phyloP scores from a whole-genome alignment of 2,113 vertebrate genomes.

The Spea multiplicata region DNA sequence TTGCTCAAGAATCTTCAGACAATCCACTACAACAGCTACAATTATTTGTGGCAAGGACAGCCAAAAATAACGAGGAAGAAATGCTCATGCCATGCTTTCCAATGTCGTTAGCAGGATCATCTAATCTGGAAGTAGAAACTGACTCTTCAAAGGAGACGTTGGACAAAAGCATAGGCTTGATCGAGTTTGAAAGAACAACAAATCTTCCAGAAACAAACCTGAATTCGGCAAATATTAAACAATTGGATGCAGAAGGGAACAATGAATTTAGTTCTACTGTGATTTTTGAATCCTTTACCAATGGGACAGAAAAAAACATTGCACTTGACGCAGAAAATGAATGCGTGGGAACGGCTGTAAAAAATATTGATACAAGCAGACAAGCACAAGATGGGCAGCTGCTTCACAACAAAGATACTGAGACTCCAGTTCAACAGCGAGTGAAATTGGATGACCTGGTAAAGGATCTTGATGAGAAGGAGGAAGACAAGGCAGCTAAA shows the following conservation, averaged over 20 bases:
- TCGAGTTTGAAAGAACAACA: accelerated
- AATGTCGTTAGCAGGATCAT: slow-evolving; percentile 26
- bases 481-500: slow-evolving; percentile 57
- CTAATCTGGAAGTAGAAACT: slow-evolving; percentile 31
- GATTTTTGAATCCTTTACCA: neutral
- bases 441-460: slow-evolving; percentile 46
- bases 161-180: neutral
- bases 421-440: slow-evolving; percentile 50
- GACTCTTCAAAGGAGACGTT: neutral
- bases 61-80: slow-evolving; percentile 59
- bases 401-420: slow-evolving; percentile 8
- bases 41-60: slow-evolving; percentile 59
- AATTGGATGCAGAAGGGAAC: neutral
- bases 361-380: slow-evolving; percentile 47
- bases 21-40: slow-evolving; percentile 63
- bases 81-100: slow-evolving; percentile 51
- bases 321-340: slow-evolving; percentile 45
- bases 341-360: accelerated
- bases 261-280: neutral
- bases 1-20: slow-evolving; percentile 40
- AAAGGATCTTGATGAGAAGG: slow-evolving; percentile 44
- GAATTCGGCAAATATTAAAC: neutral
- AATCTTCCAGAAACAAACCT: neutral
- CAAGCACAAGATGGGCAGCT: slow-evolving; percentile 50
- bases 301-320: slow-evolving; percentile 22